These are phyloP conservation scores for Steinernema hermaphroditum DNA, from an alignment of 2,888 invertebrate genomes.

Conservation along the genomic window DNA sequence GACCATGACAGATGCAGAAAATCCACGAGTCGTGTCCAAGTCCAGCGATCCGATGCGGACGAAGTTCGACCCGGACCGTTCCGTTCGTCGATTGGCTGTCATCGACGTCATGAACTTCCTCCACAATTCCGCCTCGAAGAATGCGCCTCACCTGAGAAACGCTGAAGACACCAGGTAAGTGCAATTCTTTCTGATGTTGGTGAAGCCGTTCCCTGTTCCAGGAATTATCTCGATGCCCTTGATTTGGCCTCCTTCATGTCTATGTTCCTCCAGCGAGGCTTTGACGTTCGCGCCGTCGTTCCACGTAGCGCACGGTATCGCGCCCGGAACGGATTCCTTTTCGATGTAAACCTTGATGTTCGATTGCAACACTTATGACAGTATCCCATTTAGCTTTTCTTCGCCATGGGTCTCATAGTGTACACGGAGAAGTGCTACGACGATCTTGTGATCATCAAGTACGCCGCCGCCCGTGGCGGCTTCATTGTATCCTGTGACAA, in stretches of 20 bases:
- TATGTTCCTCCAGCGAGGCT: neutral
- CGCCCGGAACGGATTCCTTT: neutral
- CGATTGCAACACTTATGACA: neutral
- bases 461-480: neutral
- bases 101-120: conserved; percentile 23
- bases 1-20: too few species aligned
- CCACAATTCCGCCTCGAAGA: neutral
- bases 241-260: neutral
- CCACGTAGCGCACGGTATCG: neutral
- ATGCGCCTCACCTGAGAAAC: too few species aligned
- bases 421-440: conserved; percentile 17
- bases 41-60: neutral
- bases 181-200: neutral
- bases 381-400: neutral
- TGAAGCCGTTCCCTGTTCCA: neutral
- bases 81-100: neutral
- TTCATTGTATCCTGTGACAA: conserved; percentile 5
- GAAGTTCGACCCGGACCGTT: neutral
- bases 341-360: neutral
- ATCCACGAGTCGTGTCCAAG: too few species aligned
- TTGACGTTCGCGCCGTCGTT: neutral
- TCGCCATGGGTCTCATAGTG: neutral
- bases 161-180: neutral
- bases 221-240: conserved; percentile 2
- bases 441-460: neutral